Base-by-base conservation (phyloP, 2,113 vertebrate species). In the Anoura caudifer region DNA sequence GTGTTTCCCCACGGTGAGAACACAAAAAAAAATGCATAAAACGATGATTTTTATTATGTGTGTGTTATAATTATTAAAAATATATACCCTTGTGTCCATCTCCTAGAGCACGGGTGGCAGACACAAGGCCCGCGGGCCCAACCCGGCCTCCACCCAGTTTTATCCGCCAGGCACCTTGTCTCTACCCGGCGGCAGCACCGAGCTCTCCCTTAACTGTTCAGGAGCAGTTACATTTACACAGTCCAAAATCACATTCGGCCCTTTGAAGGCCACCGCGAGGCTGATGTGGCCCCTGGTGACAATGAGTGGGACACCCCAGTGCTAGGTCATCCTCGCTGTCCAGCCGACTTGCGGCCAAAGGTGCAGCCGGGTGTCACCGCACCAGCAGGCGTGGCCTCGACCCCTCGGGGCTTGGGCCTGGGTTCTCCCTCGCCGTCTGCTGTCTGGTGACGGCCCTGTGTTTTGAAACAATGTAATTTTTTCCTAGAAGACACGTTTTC, bases 381-480 rank as follows among this genome's bases (percentile, higher is more conserved):
- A 7, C 36, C 75, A 12, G 33, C 24, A 43, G 38, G 41, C 0
- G 19, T 24, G 72, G 72, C 24, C 72, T 16, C 5, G 14, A 1
- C 41, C 26, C 43, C 72, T 75, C 72, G 19, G 28, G 43, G 73
- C 15, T 3, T 16, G 43, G 72, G 17, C 17, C 41, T 15, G 14
- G 5, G 24, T 38, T 82, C 16, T 43, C 33, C 45, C 31, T 26
- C 1, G 0, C 10, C n/a, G 90, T 47, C 54, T 9, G 13, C 19
- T 90, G 67, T 67, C 41, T 3, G 65, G 87, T 91, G 56, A 41
- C 38, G 59, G 26, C 5, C 83, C 89, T 24, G 1, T 93, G 76
- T 84, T 94, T 95, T 73, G 33, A 80, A 96, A 96, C 95, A 95
- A 91, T 91, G n/a, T 31, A 95, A 96, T 84, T 88, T 90, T 95